Evolutionary conservation across 2,888 invertebrate species (phyloP), one percentile per base, ranked within the genome.

Genomic region (Eupelmus urozonus): DNA sequence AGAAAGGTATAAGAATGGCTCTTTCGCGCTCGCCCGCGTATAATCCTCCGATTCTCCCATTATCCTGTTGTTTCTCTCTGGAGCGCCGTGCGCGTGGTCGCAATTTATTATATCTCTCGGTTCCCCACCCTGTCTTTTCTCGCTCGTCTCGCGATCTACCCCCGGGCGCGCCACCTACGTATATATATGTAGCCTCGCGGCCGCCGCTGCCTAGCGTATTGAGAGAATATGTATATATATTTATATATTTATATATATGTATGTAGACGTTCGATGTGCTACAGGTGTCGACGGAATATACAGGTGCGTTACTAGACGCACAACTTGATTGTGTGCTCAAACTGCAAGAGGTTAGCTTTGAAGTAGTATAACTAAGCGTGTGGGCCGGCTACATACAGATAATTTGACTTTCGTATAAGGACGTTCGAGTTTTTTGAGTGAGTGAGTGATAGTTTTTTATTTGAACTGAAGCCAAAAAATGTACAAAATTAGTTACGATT

Each of bases 251-350:
- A n/a, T n/a, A n/a, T n/a, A n/a, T n/a, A n/a, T n/a, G 16, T 34
- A 53, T 77, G 67, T 59, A 67, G 63, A 59, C 81, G 80, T 79
- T 80, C 81, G 84, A 84, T 82, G n/a, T n/a, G 87, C 88, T 87
- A 88, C 88, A 88, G 88, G 88, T 88, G 88, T 88, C 87, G 85
- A 88, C 87, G 86, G 84, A n/a, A n/a, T 85, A 86, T 87, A 87
- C 87, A 86, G 87, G 87, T 88, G 86, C 81, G 80, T 74, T 76
- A 62, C 71, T n/a, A n/a, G n/a, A n/a, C n/a, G n/a, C n/a, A n/a
- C n/a, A n/a, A n/a, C n/a, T n/a, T n/a, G n/a, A n/a, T n/a, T n/a
- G n/a, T n/a, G n/a, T n/a, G n/a, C n/a, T n/a, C n/a, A n/a, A n/a
- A n/a, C n/a, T 77, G 40, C 34, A 3, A 5, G 16, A 27, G 49